Conservation (phyloP, 1,140 invertebrate species). For the roundworm (Caenorhabditis elegans) region DNA sequence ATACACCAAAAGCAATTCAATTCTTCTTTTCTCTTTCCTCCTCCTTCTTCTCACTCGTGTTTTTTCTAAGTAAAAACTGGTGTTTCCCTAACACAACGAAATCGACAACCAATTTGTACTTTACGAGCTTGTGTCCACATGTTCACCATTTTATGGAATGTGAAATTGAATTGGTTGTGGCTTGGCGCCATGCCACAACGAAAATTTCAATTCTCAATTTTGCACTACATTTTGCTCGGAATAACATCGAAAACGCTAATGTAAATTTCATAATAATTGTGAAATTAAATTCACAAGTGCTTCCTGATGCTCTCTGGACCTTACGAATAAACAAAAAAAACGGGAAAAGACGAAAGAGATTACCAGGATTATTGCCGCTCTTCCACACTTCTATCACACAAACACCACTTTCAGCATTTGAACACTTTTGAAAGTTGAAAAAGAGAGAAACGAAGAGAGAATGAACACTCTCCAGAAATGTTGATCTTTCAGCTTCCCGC, state of each 20-base stretch:
- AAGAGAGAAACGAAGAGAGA: not conserved
- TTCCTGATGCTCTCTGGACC: too few species aligned
- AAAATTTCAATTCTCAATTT: too few species aligned
- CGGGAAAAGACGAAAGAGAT: not conserved
- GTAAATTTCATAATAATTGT: too few species aligned
- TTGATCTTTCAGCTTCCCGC: slow-evolving; percentile 38
- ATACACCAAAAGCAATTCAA: slow-evolving; percentile 14
- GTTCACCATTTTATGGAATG: slow-evolving; percentile 19
- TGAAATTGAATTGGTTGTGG: slow-evolving; percentile 1
- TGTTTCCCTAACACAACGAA: slow-evolving; percentile 16
- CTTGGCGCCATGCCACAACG: too few species aligned
- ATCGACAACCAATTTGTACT: slow-evolving; percentile 33
- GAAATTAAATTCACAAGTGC: too few species aligned
- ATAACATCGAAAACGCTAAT: too few species aligned
- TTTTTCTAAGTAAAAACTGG: not conserved
- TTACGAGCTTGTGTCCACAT: slow-evolving; percentile 21
- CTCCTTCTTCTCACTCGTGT: not conserved
- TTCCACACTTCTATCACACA: not conserved
- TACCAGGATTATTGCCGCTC: not conserved
- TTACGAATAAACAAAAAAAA: too few species aligned
- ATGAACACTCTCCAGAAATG: not conserved
- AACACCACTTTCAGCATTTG: not conserved
- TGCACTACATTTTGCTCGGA: too few species aligned
- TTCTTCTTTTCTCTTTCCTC: slow-evolving; percentile 10
- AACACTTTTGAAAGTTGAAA: slow-evolving; percentile 7